phyloP scores from a whole-genome alignment of 2,888 invertebrate genomes.

The Rosalia funebris region DNA sequence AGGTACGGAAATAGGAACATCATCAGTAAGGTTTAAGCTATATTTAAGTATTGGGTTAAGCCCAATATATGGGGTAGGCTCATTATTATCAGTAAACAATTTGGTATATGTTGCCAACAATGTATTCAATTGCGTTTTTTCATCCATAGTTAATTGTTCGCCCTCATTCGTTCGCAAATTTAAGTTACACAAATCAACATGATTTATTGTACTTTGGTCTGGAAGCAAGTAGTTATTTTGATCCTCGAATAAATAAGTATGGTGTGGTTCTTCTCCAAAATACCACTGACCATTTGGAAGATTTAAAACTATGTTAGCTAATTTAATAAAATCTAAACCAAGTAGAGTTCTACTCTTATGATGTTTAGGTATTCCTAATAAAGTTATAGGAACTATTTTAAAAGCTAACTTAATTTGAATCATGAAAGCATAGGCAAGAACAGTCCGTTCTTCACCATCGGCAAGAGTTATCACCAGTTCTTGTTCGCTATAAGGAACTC shows the following conservation, averaged over 20 bases:
- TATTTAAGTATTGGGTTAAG: too few species aligned
- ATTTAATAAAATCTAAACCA: not conserved
- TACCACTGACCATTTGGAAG: not conserved
- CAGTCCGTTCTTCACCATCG: not conserved
- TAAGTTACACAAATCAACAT: not conserved
- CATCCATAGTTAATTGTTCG: not conserved
- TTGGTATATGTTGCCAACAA: not conserved
- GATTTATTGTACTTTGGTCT: not conserved
- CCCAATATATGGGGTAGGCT: slow-evolving; percentile 47
- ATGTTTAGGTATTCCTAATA: not conserved
- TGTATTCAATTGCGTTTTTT: not conserved
- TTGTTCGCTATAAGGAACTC: not conserved
- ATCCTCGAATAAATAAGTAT: not conserved
- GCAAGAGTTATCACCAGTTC: not conserved
- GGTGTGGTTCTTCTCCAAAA: not conserved
- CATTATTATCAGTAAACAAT: slow-evolving; percentile 5
- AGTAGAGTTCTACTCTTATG: not conserved
- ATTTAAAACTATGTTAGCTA: not conserved
- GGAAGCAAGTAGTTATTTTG: not conserved
- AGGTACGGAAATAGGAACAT: slow-evolving; percentile 50
- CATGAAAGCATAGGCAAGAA: not conserved
- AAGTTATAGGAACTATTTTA: not conserved
- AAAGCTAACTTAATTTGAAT: not conserved
- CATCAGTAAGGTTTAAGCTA: slow-evolving; percentile 9
- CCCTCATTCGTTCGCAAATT: not conserved